Evolutionary conservation across 2,113 vertebrate species (phyloP), one percentile per base, ranked within the genome.

Genomic region (Chaenocephalus aceratus): DNA sequence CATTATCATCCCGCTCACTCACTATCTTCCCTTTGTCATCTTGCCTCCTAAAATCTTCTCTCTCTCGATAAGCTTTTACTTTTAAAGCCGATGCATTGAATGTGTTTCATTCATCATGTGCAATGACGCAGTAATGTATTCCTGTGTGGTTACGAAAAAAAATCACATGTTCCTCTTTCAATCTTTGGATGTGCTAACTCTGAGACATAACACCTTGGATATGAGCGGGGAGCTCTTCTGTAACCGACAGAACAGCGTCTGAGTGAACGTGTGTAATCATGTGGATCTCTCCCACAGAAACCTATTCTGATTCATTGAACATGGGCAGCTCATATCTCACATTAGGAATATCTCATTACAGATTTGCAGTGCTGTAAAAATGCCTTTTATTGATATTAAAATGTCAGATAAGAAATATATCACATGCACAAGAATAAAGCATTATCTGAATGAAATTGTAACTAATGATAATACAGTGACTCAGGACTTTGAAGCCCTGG

Each of bases 191-290:
- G 84, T 84, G 82, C 86, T 80, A 85, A 85, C 26, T 7, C 46
- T 4, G 72, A 80, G 53, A 83, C 15, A 41, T 86, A 61, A 83
- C 86, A 85, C 88, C 74, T 91, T 46, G 52, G 45, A 41, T 72
- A 58, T 57, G 77, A 83, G 79, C 80, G 0, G 9, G 53, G 73
- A 79, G 23, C 67, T 70, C 60, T 53, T 71, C 75, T 79, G 80
- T 60, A 69, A 34, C 54, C 54, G 62, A 72, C 75, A 81, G 3
- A 88, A 78, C 72, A 49, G 65, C 26, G 64, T 75, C 64, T 59
- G 61, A 71, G 26, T 82, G 77, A 72, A 49, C 46, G 63, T 52
- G 54, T 65, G 45, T 68, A 41, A 41, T 41, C 6, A 41, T 16
- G 59, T 57, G 57, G 72, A 75, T 58, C 48, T 53, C 41, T 4